Evolutionary conservation across 2,888 invertebrate genomes (phyloP).

Genomic region (Amaurobius ferox): DNA sequence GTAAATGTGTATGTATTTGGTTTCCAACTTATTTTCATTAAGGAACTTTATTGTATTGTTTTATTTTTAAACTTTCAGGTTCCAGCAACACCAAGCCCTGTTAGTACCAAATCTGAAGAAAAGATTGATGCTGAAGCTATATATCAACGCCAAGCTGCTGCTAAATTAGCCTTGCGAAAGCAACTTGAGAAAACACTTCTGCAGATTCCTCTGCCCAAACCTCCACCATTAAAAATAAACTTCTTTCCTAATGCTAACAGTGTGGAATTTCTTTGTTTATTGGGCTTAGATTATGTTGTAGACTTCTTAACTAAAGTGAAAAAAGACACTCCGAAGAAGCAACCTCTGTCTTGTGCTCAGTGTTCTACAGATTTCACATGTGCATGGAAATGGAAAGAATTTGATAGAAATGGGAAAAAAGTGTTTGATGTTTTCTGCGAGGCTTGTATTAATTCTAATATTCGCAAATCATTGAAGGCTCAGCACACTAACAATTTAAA

Average conservation of each 20-base stretch:
- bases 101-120: constrained; percentile 35
- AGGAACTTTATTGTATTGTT: too few relatives aligned
- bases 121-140: constrained; percentile 84
- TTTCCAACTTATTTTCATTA: too few relatives aligned
- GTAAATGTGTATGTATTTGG: too few relatives aligned
- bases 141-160: constrained; percentile 97
- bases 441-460: constrained; percentile 97
- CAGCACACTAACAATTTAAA: constrained; percentile 98
- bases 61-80: too few relatives aligned
- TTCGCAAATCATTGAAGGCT: constrained; percentile 97
- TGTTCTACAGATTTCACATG: constrained; percentile 99
- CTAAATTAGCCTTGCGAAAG: constrained; percentile 95
- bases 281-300: constrained; percentile 97
- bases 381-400: constrained; percentile 98
- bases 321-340: constrained; percentile 94
- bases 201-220: constrained; percentile 97
- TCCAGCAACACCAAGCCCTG: constrained; percentile 31
- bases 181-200: constrained; percentile 96
- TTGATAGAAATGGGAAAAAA: constrained; percentile 75
- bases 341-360: constrained; percentile 89
- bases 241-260: constrained; percentile 99
- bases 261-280: constrained; percentile 96
- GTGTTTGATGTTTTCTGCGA: constrained; percentile 95
- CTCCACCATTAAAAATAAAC: constrained; percentile 99
- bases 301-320: constrained; percentile 89